A percentile compares a stretch with the other conserved stretches of the same genome.
Conservation (phyloP, 2,113 vertebrate species). For the Synodontis membranacea region DNA sequence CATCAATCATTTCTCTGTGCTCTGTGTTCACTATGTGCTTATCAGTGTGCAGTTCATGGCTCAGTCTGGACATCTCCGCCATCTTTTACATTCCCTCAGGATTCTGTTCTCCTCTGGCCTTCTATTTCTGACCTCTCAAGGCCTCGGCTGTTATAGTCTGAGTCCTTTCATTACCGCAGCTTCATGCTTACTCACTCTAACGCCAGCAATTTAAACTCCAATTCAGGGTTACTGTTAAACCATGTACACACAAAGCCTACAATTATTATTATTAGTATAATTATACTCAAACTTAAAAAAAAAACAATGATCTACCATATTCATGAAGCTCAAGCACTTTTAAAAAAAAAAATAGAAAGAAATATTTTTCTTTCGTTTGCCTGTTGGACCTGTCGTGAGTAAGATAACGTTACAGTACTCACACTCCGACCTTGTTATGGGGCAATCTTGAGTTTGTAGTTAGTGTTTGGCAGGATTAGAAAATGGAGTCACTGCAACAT, state of each 20-base stretch:
- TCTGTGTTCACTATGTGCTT: conserved; percentile 41
- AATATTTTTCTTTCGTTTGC: neutral
- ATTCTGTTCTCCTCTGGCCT: conserved; percentile 32
- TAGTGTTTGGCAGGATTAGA: too few species aligned
- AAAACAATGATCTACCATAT: neutral
- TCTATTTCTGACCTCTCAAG: conserved; percentile 49
- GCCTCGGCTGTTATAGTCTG: conserved; percentile 32
- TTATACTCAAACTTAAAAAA: neutral
- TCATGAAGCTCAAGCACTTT: neutral
- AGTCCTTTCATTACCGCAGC: neutral
- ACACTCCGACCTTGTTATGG: neutral
- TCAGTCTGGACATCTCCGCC: conserved; percentile 12
- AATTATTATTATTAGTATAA: neutral
- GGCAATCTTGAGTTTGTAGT: neutral
- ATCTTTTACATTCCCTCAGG: conserved; percentile 34
- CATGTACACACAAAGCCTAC: neutral
- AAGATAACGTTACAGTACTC: neutral
- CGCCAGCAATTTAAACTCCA: neutral
- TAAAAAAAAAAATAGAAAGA: neutral
- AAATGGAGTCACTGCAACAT: neutral
- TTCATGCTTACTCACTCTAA: conserved; percentile 6
- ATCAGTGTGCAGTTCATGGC: conserved; percentile 41
- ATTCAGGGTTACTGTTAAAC: neutral
- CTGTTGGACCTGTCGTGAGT: neutral
- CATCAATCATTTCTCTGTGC: conserved; percentile 37